Percentiles rank a stretch among this genome's conserved stretches.
These are phyloP conservation scores for Drosophila oshimai DNA, from an alignment of 1,140 invertebrate species.

Conservation along the genomic window DNA sequence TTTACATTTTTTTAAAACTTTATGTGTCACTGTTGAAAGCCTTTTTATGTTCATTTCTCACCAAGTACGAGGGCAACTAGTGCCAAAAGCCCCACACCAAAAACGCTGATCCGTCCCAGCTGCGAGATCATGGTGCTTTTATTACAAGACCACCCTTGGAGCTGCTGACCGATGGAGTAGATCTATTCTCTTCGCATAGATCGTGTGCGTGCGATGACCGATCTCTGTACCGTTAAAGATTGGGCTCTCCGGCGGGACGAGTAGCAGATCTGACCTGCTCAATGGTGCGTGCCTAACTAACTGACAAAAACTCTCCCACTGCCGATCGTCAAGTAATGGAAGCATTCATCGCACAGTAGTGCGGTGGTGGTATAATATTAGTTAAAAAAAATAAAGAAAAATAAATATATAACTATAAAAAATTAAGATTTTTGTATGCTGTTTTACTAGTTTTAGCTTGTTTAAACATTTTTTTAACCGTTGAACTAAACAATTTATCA, in stretches of 20 bases:
- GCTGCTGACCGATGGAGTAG: conserved; percentile 9
- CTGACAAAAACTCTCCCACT: conserved; percentile 16
- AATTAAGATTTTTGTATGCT: no score
- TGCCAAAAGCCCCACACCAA: conserved; percentile 10
- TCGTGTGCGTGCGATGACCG: conserved; percentile 49
- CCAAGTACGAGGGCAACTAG: conserved; percentile 1
- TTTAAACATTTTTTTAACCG: no score
- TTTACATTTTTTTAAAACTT: no score
- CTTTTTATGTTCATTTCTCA: conserved; percentile 10
- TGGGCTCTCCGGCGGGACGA: background rate
- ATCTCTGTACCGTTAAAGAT: conserved; percentile 9
- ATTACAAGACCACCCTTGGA: background rate
- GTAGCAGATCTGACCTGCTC: conserved; percentile 37
- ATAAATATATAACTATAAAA: no score
- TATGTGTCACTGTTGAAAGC: no score
- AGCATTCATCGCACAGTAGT: no score
- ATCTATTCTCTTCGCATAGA: background rate
- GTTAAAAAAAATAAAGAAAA: no score
- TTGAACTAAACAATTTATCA: no score
- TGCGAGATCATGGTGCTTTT: conserved; percentile 21
- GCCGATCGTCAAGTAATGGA: background rate
- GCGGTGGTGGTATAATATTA: no score
- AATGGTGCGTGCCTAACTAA: conserved; percentile 56
- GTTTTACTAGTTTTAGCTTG: no score
- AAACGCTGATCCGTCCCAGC: conserved; percentile 1